Evolutionary conservation across 2,888 invertebrate genomes (phyloP), one percentile per base, ranked within the genome.

Genomic region (Pedicia rivosa): DNA sequence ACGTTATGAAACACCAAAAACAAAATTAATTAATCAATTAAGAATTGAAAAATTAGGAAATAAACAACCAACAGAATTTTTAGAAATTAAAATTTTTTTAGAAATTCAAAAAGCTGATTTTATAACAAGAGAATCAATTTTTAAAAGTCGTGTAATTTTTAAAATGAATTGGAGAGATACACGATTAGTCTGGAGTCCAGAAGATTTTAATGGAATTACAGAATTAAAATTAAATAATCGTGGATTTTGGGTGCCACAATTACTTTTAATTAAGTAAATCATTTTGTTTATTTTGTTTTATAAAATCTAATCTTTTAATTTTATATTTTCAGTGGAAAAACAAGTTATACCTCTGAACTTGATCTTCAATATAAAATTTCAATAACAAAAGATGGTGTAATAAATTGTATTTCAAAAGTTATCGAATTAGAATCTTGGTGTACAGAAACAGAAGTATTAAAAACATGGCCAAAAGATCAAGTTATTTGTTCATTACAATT

Each of bases 131-230:
- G 43, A 42, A 22, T 50, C 55, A 1, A 36, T 54, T 34, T 34
- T 59, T 8, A 45, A 45, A 22, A 51, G 64, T 9, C 51, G 57
- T 14, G 59, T 35, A 25, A 7, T 31, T 13, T 36, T 40, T 42
- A 59, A 60, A 24, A 50, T 76, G 76, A 59, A 55, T 42, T 79
- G 79, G 79, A 57, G 50, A 1, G 78, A 78, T 46, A 57, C 65
- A 10, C 70, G 67, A 41, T 54, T 77, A 47, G 54, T 59, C 1
- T 79, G 78, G 78, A 57, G 68, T 43, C 67, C 72, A 0, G 52
- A 49, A 12, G 65, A 69, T 27, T 76, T 65, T 50, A 67, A 65
- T n/a, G 64, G 64, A 6, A 62, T 72, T 2, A 40, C 43, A 2
- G 44, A 24, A 8, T 24, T 10, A 10, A 8, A n/a, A 5, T 5